These are phyloP conservation scores for Aphodius sticticus DNA, from an alignment of 2,888 invertebrate species.

Conservation along the genomic window DNA sequence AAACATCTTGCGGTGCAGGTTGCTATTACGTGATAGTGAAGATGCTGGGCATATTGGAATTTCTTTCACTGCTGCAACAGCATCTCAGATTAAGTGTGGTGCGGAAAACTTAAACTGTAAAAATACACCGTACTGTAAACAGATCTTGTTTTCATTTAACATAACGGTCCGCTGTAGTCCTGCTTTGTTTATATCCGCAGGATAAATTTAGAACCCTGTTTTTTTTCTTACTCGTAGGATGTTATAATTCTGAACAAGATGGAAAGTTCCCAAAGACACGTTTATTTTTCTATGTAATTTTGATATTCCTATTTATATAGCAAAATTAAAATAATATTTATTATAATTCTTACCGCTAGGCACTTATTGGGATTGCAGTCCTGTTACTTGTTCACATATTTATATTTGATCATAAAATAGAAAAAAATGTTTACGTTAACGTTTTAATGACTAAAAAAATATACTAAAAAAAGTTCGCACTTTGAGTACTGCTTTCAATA, in stretches of 20 bases:
- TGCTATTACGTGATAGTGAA: not conserved
- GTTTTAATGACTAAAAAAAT: too few species aligned
- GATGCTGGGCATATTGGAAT: not conserved
- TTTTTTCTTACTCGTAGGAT: not conserved
- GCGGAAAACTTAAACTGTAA: conserved; percentile 4
- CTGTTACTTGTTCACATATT: too few species aligned
- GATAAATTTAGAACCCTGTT: not conserved
- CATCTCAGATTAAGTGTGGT: not conserved
- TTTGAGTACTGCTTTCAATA: too few species aligned
- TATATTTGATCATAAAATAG: too few species aligned
- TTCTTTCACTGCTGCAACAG: not conserved
- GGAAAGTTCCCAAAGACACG: not conserved
- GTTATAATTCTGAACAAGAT: not conserved
- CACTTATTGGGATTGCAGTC: too few species aligned
- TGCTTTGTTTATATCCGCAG: conserved; percentile 4
- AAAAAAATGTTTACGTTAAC: too few species aligned
- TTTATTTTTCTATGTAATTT: not conserved
- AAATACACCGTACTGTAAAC: not conserved
- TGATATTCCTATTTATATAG: not conserved
- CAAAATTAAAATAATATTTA: too few species aligned
- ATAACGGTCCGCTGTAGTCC: not conserved
- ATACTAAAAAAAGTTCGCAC: too few species aligned
- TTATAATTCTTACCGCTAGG: too few species aligned
- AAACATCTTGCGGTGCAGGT: not conserved
- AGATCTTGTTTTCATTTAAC: conserved; percentile 4